A percentile compares a stretch with the other conserved stretches of the same genome.
Evolutionary conservation across 1,140 invertebrate genomes (phyloP).

Genomic region (Lucilia sericata): DNA sequence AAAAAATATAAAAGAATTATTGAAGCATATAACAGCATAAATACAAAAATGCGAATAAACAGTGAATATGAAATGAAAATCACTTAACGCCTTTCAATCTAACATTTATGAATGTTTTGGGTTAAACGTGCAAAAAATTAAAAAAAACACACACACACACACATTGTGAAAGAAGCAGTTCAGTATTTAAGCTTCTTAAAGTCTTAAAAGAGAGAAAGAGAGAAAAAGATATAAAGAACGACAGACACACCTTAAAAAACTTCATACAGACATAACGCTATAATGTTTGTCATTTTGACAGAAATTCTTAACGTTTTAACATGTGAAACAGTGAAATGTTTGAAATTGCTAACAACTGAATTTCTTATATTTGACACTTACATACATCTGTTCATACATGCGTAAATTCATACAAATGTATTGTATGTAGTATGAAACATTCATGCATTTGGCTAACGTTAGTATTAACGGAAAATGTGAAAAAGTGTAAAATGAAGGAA

Average conservation of each 20-base stretch:
- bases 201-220: neutral
- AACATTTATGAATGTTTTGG: neutral
- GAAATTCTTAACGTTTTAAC: slow-evolving; percentile 33
- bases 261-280: neutral
- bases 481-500: neutral
- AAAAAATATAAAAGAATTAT: neutral
- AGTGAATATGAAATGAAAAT: neutral
- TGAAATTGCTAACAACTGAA: slow-evolving; percentile 22
- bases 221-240: no score
- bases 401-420: neutral
- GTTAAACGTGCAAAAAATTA: neutral
- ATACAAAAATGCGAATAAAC: neutral
- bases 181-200: slow-evolving; percentile 22
- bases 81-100: neutral
- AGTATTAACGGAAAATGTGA: neutral
- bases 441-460: no score
- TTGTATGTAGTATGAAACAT: no score
- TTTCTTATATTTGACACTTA: neutral
- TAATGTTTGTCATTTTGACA: slow-evolving; percentile 36
- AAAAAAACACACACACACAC: neutral
- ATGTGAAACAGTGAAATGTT: slow-evolving; percentile 32
- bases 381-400: neutral
- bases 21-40: neutral
- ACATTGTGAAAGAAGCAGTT: neutral
- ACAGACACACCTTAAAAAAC: no score